Evolutionary conservation across 2,797 vertebrate genomes (phyloP).

Genomic region (Sebastolobus altivelis): DNA sequence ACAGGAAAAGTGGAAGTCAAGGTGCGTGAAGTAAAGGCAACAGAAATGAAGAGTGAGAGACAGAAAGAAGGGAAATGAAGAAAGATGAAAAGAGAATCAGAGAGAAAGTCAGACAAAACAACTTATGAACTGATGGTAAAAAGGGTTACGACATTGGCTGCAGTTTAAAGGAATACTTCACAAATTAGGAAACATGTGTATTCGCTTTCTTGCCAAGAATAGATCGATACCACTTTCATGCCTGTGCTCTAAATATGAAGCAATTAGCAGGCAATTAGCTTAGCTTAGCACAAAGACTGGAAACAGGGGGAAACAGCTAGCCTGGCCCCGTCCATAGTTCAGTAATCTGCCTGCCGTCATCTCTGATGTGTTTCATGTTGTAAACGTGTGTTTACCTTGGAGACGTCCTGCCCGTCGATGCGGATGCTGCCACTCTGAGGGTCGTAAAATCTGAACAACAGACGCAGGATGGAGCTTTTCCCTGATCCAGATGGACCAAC

Average conservation of each 20-base stretch:
- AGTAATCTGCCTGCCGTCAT: not conserved
- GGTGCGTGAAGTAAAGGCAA: conserved; percentile 36
- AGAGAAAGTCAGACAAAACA: not conserved
- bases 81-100: conserved; percentile 11
- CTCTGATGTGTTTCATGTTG: not conserved
- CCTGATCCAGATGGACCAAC: conserved; percentile 93
- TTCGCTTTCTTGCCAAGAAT: not conserved
- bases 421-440: conserved; percentile 89
- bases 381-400: conserved; percentile 81
- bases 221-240: not conserved
- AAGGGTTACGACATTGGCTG: not conserved
- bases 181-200: not conserved
- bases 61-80: not conserved
- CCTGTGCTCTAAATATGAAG: not conserved
- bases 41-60: conserved; percentile 2
- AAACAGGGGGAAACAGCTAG: not conserved
- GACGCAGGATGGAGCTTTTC: conserved; percentile 92
- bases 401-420: conserved; percentile 92
- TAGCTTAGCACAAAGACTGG: not conserved
- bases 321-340: not conserved
- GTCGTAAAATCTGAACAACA: conserved; percentile 93
- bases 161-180: not conserved
- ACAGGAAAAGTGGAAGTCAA: conserved; percentile 36
- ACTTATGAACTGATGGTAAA: not conserved
- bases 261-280: not conserved